Evolutionary conservation across 1,140 invertebrate genomes (phyloP), one percentile per base, ranked within the genome.

Genomic region (Heliconius himera): DNA sequence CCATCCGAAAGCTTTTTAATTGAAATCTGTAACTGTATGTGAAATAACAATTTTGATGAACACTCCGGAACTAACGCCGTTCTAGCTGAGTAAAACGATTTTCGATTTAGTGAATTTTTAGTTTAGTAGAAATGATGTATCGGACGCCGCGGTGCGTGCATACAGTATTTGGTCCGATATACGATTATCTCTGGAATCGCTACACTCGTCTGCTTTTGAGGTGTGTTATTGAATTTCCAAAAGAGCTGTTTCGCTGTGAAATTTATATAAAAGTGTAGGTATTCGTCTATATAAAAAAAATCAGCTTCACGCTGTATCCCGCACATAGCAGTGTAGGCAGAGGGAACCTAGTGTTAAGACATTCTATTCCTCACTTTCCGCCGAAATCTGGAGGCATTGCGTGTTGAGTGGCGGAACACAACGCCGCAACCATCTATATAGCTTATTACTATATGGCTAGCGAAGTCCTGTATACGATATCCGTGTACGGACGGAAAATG

Each of bases 61-160:
- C 85, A 88, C 84, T 87, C 84, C 79, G 82, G 66, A 78, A 76
- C 79, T 46, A 46, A 46, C 80, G 79, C 76, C 84, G 77, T 83
- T 85, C 83, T 81, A 81, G 77, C 71, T 81, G 78, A 82, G 74
- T 82, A 78, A 85, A 84, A 87, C 73, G 80, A 82, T 85, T 87
- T 90, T 90, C 86, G 86, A 89, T 90, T 89, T 85, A 84, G 75
- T 82, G 66, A 77, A 86, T 88, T 87, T 88, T 90, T 85, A 84
- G 83, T 84, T 85, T 73, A 82, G 82, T 83, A 73, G 49, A 84
- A 87, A 84, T 87, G 78, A 83, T 87, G 85, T 82, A 85, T 85
- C 79, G 81, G 71, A 72, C 79, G 76, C 78, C 81, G 82, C 83
- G 56, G 66, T 76, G 51, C 60, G 78, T 82, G 73, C n/a, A 70